Evolutionary conservation across 1,140 invertebrate species (phyloP).

Genomic region (Ooceraea biroi): DNA sequence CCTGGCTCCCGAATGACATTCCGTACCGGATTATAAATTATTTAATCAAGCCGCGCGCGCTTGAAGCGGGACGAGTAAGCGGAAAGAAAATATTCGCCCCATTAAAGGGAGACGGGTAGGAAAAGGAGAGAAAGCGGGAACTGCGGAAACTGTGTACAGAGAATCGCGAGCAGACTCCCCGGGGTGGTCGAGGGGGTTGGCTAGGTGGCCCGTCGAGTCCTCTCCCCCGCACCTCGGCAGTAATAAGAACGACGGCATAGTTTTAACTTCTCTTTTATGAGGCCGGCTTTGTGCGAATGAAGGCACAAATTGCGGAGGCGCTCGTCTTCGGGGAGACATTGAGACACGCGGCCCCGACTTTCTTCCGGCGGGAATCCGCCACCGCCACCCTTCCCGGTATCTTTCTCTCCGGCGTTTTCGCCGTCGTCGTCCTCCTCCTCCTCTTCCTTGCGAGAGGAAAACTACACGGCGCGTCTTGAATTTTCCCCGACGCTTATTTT

Average conservation of each 20-base stretch:
- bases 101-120: conserved; percentile 71
- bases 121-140: conserved; percentile 36
- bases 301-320: conserved; percentile 85
- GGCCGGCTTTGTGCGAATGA: conserved; percentile 85
- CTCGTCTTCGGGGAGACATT: conserved; percentile 86
- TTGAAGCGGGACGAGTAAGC: conserved; percentile 63
- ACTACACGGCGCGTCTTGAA: conserved; percentile 63
- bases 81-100: conserved; percentile 85
- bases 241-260: conserved; percentile 87
- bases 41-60: conserved; percentile 81
- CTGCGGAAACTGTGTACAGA: no score
- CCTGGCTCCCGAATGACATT: conserved; percentile 78
- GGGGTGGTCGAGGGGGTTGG: conserved; percentile 36
- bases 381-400: conserved; percentile 47
- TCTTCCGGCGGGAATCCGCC: conserved; percentile 54
- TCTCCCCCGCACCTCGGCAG: conserved; percentile 70
- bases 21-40: conserved; percentile 83
- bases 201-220: no score
- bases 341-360: conserved; percentile 81
- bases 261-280: conserved; percentile 87
- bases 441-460: conserved; percentile 22
- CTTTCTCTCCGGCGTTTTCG: conserved; percentile 16
- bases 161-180: conserved; percentile 14
- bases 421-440: conserved; percentile 56
- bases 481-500: conserved; percentile 31